Conservation (phyloP, 2,113 vertebrate genomes). For the Sinocyclocheilus grahami region DNA sequence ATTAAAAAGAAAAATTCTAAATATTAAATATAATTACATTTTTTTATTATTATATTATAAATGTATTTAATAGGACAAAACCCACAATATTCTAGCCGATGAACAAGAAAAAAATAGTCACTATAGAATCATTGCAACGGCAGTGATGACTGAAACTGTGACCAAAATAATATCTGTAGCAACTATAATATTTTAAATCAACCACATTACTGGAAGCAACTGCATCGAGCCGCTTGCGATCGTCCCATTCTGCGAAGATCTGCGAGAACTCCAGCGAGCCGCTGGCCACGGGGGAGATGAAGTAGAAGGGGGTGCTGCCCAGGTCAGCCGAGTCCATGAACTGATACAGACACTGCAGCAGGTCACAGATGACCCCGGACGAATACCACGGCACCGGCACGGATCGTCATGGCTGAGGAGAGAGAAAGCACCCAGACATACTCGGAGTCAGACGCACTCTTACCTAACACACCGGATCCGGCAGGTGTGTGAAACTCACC, state of each 20-base stretch:
- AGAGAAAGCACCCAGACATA: background rate
- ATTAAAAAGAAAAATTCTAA: too few relatives aligned
- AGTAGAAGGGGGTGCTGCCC: constrained; percentile 91
- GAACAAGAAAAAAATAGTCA: too few relatives aligned
- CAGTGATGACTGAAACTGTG: too few relatives aligned
- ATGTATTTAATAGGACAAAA: too few relatives aligned
- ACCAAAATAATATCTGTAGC: too few relatives aligned
- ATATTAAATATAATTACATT: too few relatives aligned
- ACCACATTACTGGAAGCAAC: background rate
- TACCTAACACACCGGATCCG: background rate
- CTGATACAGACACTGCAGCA: constrained; percentile 95
- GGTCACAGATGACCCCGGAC: constrained; percentile 95
- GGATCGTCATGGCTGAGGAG: constrained; percentile 88
- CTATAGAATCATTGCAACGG: too few relatives aligned
- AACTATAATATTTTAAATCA: background rate
- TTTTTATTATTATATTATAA: too few relatives aligned
- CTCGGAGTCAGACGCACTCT: background rate
- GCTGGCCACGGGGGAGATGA: constrained; percentile 98
- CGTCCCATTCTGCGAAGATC: constrained; percentile 97
- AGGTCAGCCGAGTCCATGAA: constrained; percentile 96
- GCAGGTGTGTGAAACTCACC: constrained; percentile 72
- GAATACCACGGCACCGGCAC: constrained; percentile 96
- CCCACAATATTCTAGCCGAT: too few relatives aligned
- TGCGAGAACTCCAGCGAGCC: constrained; percentile 98
- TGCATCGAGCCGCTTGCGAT: background rate